Base-by-base conservation (phyloP, 2,888 invertebrate species). In the Odontocerum albicorne region DNA sequence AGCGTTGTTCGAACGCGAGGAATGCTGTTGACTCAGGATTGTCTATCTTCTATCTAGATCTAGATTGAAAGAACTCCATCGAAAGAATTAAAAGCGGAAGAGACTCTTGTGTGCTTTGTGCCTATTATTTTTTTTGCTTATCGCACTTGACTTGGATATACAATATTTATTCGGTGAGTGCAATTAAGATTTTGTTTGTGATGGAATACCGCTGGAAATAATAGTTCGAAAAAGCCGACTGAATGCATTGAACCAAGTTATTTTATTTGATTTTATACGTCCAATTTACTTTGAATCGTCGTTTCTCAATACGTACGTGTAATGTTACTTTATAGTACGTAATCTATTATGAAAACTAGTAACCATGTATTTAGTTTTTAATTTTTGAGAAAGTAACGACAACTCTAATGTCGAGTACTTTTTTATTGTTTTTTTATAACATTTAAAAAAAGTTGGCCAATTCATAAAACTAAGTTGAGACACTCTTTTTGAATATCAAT, bases 31-130 rank as follows among this genome's bases (percentile, higher is more conserved):
- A 49, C 49, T 47, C 42, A 17, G 40, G 12, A 20, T 13, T 22
- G 31, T 35, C 33, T 49, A 55, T 59, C 55, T 59, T 27, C 22
- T 35, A 55, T 59, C 51, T 55, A 31, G 32, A 59, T 59, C 58
- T 55, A 51, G 58, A 59, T 55, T 46, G 31, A 46, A 51, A 21
- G 38, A 46, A 50, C 51, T 55, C 46, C 46, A 42, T 17, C 38
- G 17, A 40, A 39, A 39, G 57, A 52, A 53, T 57, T 44, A 55
- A 49, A 15, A 49, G 12, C 16, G 19, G 27, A 39, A 49, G 36
- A 39, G 20, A 39, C 38, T 49, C 16, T 21, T 20, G 21, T 21
- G 46, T 4, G 35, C n/a, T n/a, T n/a, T n/a, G n/a, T 12, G 36
- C 46, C 44, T 44, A 46, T 36, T 46, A 49, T 27, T 39, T 49